Conservation (phyloP, 1,140 invertebrate genomes). For the Drosophila ananassae region DNA sequence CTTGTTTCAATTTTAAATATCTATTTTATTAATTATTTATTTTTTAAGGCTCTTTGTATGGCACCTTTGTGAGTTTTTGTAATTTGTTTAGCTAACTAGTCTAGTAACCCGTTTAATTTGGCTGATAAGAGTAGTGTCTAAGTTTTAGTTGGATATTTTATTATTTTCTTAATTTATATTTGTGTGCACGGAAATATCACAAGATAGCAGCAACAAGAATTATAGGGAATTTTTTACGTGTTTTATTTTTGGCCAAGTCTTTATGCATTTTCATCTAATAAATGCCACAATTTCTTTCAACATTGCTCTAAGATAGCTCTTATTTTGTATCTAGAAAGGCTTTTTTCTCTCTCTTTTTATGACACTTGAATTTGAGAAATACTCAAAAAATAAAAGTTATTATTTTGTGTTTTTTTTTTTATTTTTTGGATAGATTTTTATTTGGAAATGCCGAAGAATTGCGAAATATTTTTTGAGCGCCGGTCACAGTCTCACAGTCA, state of each 20-base stretch:
- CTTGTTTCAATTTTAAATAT: slow-evolving; percentile 1
- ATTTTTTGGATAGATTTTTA: slow-evolving; percentile 21
- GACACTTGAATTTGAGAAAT: slow-evolving; percentile 21
- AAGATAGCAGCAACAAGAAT: slow-evolving; percentile 51
- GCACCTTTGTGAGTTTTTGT: slow-evolving; percentile 54
- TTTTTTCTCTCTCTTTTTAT: slow-evolving; percentile 31
- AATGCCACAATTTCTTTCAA: slow-evolving; percentile 56
- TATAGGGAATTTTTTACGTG: slow-evolving; percentile 73
- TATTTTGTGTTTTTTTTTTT: slow-evolving; percentile 27
- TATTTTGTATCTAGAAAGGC: slow-evolving; percentile 26
- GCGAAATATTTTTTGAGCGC: slow-evolving; percentile 60
- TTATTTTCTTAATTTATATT: slow-evolving; percentile 35
- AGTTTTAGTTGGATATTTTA: slow-evolving; percentile 8
- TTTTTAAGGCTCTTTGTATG: slow-evolving; percentile 40
- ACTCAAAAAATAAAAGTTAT: slow-evolving; percentile 18
- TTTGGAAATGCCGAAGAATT: slow-evolving; percentile 27
- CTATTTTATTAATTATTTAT: slow-evolving; percentile 20
- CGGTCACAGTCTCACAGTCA: slow-evolving; percentile 56
- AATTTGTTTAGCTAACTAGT: slow-evolving; percentile 57
- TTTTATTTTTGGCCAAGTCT: slow-evolving; percentile 80
- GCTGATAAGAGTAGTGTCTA: slow-evolving; percentile 12
- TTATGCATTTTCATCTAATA: slow-evolving; percentile 83
- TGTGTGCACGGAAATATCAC: slow-evolving; percentile 61
- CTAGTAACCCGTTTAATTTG: slow-evolving; percentile 53
- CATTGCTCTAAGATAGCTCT: slow-evolving; percentile 30